A percentile compares a stretch with the other conserved stretches of the same genome.
phyloP scores from a whole-genome alignment of 2,113 vertebrate species.

The rabbit (Oryctolagus cuniculus) region mOryCun1.1 NC_091434.1:38220001-38220500 shows the following conservation, averaged over 20 bases:
- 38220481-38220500: not conserved
- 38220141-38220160: constrained; percentile 12
- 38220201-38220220: not conserved
- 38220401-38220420: not conserved
- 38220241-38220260: constrained; percentile 3
- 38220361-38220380: not conserved
- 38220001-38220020: not conserved
- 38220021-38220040: not conserved
- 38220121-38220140: not conserved
- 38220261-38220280: constrained; percentile 27
- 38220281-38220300: not conserved
- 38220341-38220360: not conserved
- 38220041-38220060: not conserved
- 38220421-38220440: not conserved
- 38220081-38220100: not conserved
- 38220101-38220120: not conserved
- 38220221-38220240: not conserved
- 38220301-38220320: not conserved
- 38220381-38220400: not conserved
- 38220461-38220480: not conserved
- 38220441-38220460: not conserved
- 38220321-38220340: not conserved
- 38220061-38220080: not conserved
- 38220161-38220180: not conserved
- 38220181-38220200: not conserved